Percentiles rank a stretch among this genome's conserved stretches.
These are phyloP conservation scores for Setipinna tenuifilis DNA, from an alignment of 2,797 vertebrate species.

Conservation along the genomic window DNA sequence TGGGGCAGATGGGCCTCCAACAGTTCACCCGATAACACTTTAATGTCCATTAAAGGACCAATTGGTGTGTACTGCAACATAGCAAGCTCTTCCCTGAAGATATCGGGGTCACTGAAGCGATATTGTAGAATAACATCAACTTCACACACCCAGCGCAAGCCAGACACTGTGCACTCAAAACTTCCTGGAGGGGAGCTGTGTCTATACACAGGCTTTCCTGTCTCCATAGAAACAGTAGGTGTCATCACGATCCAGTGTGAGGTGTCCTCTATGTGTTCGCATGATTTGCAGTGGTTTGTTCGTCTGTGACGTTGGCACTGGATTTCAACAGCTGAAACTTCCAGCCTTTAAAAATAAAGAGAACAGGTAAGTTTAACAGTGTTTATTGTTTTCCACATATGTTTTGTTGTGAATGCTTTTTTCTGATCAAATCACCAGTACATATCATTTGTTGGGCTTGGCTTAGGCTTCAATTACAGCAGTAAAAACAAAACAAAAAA, in stretches of 20 bases:
- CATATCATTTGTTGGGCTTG: too few relatives aligned
- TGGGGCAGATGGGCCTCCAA: not conserved
- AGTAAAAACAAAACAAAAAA: too few relatives aligned
- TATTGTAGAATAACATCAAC: not conserved
- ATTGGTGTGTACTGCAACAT: not conserved
- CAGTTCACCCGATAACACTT: not conserved
- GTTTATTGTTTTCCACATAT: too few relatives aligned
- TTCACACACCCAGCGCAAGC: too few relatives aligned
- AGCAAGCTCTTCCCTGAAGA: not conserved
- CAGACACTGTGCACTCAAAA: not conserved
- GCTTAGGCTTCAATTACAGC: too few relatives aligned
- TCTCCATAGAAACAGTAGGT: too few relatives aligned
- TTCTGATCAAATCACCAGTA: too few relatives aligned
- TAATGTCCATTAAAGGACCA: conserved; percentile 17
- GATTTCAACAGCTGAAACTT: not conserved
- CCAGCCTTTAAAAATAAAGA: not conserved
- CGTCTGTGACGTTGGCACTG: not conserved
- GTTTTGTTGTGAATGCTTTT: too few relatives aligned
- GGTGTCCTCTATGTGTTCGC: not conserved
- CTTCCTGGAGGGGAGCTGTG: not conserved
- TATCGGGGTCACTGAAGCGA: not conserved
- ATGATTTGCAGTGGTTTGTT: not conserved
- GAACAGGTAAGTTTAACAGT: too few relatives aligned
- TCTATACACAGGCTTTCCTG: too few relatives aligned
- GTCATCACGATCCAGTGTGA: not conserved